Evolutionary conservation across 2,888 invertebrate genomes (phyloP).

Genomic region (Lasioglossum malachurum): DNA sequence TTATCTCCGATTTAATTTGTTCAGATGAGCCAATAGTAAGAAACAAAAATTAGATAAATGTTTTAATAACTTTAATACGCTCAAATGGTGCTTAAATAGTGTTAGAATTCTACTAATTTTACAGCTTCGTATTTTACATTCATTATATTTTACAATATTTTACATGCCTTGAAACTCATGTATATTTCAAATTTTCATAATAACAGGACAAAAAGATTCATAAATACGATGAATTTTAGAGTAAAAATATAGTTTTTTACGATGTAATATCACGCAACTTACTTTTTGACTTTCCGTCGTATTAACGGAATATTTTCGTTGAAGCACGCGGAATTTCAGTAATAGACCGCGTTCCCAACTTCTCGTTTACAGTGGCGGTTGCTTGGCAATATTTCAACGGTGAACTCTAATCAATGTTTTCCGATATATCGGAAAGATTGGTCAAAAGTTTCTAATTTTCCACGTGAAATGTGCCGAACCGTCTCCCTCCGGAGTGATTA

Average conservation of each 20-base stretch:
- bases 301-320: not conserved
- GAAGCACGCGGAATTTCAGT: not conserved
- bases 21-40: not conserved
- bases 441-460: constrained; percentile 52
- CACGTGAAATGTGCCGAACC: constrained; percentile 35
- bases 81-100: not conserved
- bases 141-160: too few relatives aligned
- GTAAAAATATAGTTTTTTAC: not conserved
- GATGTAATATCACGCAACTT: not conserved
- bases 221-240: too few relatives aligned
- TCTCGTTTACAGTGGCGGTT: constrained; percentile 25
- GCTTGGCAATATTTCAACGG: constrained; percentile 46
- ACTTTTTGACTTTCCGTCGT: not conserved
- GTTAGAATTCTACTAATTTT: not conserved
- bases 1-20: not conserved
- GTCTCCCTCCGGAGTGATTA: not conserved
- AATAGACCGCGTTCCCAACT: constrained; percentile 7
- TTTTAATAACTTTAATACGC: not conserved
- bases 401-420: constrained; percentile 49
- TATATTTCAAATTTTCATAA: too few relatives aligned
- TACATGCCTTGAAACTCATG: too few relatives aligned
- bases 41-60: not conserved
- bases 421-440: constrained; percentile 47
- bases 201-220: too few relatives aligned
- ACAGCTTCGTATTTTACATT: too few relatives aligned